phyloP scores from a whole-genome alignment of 2,888 invertebrate species.

The Tetrapedia diversipes region DNA sequence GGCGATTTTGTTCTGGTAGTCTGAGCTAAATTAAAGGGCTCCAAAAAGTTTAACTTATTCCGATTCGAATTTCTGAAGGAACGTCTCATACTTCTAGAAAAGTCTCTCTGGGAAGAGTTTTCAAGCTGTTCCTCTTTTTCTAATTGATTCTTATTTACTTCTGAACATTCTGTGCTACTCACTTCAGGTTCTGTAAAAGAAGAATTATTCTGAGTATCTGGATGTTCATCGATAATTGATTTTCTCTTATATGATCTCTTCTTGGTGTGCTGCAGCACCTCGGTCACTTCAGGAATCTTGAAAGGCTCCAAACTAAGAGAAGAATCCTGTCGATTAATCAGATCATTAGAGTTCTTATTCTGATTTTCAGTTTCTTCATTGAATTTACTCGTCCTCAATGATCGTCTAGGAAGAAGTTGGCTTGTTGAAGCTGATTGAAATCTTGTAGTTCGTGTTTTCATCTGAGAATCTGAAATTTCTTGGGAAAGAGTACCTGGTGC shows the following conservation, averaged over 20 bases:
- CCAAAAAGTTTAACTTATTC: slow-evolving; percentile 3
- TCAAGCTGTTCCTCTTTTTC: slow-evolving; percentile 17
- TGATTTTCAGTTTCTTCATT: slow-evolving; percentile 18
- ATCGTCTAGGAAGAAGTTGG: slow-evolving; percentile 3
- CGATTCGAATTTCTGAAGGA: background rate
- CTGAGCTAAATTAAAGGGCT: slow-evolving; percentile 33
- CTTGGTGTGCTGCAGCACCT: slow-evolving; percentile 64
- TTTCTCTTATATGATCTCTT: slow-evolving; percentile 68
- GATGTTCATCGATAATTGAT: slow-evolving; percentile 59
- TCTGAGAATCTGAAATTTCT: background rate
- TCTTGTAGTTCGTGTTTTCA: background rate
- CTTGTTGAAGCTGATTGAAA: background rate
- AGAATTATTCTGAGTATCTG: slow-evolving; percentile 34
- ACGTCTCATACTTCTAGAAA: background rate
- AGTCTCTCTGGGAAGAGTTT: background rate
- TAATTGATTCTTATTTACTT: background rate
- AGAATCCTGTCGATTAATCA: background rate
- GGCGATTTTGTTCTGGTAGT: slow-evolving; percentile 34
- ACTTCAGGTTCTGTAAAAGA: slow-evolving; percentile 11
- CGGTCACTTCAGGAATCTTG: slow-evolving; percentile 72
- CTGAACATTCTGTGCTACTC: slow-evolving; percentile 3
- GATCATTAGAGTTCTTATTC: background rate
- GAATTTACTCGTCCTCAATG: background rate
- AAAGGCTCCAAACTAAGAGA: slow-evolving; percentile 63
- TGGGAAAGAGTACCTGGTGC: background rate